Evolutionary conservation across 2,797 vertebrate genomes (phyloP), one percentile per base, ranked within the genome.

Genomic region (Mormyrus hasselquistii): DNA sequence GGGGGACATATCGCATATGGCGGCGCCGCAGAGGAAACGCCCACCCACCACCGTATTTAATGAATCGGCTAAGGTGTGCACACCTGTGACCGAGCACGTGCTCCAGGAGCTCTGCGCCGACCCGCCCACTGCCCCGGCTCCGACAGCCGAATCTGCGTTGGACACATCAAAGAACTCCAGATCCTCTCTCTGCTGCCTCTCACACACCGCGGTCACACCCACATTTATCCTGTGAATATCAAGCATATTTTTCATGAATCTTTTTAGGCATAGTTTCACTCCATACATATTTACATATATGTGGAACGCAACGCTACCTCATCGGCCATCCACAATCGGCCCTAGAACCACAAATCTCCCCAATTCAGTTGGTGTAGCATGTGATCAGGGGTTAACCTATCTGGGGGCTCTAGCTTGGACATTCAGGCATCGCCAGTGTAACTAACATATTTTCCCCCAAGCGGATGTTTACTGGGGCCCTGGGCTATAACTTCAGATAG

Each of bases 11-110:
- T 89, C 65, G 65, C 86, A 87, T 89, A 57, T 87, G 86, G 65
- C 3, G 49, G 89, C 44, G 12, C 89, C 38, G 41, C 86, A 38
- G 89, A 87, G 89, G 73, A 89, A 87, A 82, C 44, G 38, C 65
- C 69, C 65, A 53, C 86, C 22, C 59, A 82, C 65, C 65, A 50
- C 69, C 73, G 57, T 50, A 44, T 87, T 89, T 87, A 89, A 89
- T 89, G 53, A 89, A 52, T 55, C 89, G 55, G 86, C 79, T 55
- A 87, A 87, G 86, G 57, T 50, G 57, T 89, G 44, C 79, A 50
- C 55, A 85, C 88, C 88, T 85, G 88, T 49, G 88, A 88, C 38
- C 9, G 9, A 2, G 19, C 76, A n/a, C 76, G 19, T 82, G 76
- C 16, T 82, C 73, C 49, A 7, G 83, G 76, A 82, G 16, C 38